Percentiles rank a stretch among this genome's conserved stretches.
These are phyloP conservation scores for Phrynosoma platyrhinos DNA, from an alignment of 2,113 vertebrate species.

Conservation along the genomic window DNA sequence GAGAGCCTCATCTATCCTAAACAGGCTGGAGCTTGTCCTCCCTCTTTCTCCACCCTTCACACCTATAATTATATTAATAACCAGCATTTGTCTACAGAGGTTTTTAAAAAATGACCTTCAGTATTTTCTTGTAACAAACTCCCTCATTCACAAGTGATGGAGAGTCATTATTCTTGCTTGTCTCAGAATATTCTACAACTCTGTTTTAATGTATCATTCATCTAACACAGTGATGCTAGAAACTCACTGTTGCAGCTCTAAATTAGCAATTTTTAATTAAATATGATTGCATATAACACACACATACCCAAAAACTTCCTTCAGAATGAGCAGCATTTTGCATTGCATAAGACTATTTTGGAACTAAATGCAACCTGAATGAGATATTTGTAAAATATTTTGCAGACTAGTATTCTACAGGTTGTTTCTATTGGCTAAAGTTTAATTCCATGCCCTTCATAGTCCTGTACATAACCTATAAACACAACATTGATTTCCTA, in stretches of 20 bases:
- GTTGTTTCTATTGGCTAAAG: neutral
- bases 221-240: conserved; percentile 3
- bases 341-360: conserved; percentile 35
- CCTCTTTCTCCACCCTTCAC: conserved; percentile 1
- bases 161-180: conserved; percentile 39
- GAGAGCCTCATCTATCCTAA: conserved; percentile 45
- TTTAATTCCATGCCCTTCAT: neutral
- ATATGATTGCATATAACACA: conserved; percentile 35
- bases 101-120: conserved; percentile 23
- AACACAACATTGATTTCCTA: neutral
- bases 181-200: neutral
- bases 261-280: conserved; percentile 50
- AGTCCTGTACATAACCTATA: neutral
- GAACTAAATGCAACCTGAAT: neutral
- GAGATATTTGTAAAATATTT: neutral
- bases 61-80: conserved; percentile 20
- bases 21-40: conserved; percentile 29
- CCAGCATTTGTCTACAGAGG: conserved; percentile 35
- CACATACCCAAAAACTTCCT: conserved; percentile 30
- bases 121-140: neutral
- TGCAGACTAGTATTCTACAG: neutral
- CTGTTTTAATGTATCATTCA: conserved; percentile 30
- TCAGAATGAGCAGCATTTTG: conserved; percentile 14
- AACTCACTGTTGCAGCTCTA: conserved; percentile 16
- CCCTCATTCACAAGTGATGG: neutral